Evolutionary conservation across 2,113 vertebrate species (phyloP).

Genomic region (Solenodon paradoxus): DNA sequence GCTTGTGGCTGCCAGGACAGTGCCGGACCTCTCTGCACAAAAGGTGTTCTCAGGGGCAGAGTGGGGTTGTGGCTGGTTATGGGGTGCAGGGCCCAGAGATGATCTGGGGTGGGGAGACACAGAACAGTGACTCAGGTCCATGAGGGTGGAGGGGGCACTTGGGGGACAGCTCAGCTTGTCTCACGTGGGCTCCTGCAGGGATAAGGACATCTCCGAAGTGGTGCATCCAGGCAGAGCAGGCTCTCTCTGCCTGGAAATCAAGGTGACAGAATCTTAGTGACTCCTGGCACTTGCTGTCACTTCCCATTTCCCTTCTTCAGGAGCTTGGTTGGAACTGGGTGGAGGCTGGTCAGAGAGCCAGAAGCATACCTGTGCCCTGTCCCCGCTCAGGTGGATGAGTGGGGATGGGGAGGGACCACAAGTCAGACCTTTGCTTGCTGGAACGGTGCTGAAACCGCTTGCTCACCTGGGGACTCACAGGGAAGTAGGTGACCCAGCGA

Average conservation of each 20-base stretch:
- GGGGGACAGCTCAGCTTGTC: not conserved
- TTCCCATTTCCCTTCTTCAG: not conserved
- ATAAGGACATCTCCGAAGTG: not conserved
- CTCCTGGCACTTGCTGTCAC: slow-evolving; percentile 44
- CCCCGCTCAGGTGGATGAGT: not conserved
- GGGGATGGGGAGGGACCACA: not conserved
- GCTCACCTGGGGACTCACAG: not conserved
- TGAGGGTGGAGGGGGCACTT: not conserved
- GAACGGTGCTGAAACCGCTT: not conserved
- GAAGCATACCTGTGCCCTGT: not conserved
- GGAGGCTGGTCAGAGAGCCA: not conserved
- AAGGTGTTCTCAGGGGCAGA: not conserved
- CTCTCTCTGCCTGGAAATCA: not conserved
- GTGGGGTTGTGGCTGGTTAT: accelerated
- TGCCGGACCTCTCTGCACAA: not conserved
- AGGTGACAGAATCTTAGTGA: slow-evolving; percentile 55
- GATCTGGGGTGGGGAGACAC: not conserved
- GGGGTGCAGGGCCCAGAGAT: not conserved
- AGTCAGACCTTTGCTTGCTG: not conserved
- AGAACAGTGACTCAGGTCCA: not conserved
- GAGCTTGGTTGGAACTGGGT: not conserved
- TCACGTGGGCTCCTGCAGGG: not conserved
- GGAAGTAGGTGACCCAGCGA: not conserved
- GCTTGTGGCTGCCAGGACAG: not conserved
- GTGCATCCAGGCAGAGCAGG: not conserved